A percentile compares a stretch with the other conserved stretches of the same genome.
Conservation (phyloP, 2,797 vertebrate species). For the Cuculus canorus region DNA sequence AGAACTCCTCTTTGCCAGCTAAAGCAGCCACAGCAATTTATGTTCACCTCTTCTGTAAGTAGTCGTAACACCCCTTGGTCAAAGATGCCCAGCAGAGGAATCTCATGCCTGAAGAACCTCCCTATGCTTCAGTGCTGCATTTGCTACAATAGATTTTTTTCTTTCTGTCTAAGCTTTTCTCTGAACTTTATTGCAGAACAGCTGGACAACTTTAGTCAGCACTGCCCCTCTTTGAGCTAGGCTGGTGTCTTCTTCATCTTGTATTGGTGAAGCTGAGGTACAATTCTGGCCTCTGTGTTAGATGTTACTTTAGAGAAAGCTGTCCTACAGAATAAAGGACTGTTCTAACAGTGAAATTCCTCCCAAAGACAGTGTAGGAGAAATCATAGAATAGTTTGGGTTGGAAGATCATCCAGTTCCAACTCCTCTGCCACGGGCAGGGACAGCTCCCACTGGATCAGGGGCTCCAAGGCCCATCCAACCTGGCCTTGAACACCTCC, state of each 20-base stretch:
- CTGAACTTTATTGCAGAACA: not conserved
- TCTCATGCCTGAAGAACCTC: not conserved
- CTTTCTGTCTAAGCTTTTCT: not conserved
- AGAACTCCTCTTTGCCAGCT: not conserved
- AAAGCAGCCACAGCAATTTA: not conserved
- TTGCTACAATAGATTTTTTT: not conserved
- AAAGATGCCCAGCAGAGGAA: not conserved
- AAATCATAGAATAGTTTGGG: not conserved
- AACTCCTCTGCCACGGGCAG: no score
- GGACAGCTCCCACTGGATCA: no score
- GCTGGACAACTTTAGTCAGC: not conserved
- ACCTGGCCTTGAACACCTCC: no score
- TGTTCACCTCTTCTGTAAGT: not conserved
- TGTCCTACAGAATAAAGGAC: not conserved
- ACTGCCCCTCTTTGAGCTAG: not conserved
- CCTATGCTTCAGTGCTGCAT: not conserved
- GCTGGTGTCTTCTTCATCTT: not conserved
- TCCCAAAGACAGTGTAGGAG: not conserved
- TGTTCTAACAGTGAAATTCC: not conserved
- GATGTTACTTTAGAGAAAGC: not conserved
- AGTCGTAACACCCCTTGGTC: not conserved
- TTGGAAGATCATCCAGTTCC: no score
- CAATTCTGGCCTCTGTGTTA: not conserved
- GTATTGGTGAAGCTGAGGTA: not conserved
- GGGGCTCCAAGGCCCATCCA: no score